Base-by-base conservation (phyloP, 2,113 vertebrate genomes). In the Brachyhypopomus gauderio region DNA sequence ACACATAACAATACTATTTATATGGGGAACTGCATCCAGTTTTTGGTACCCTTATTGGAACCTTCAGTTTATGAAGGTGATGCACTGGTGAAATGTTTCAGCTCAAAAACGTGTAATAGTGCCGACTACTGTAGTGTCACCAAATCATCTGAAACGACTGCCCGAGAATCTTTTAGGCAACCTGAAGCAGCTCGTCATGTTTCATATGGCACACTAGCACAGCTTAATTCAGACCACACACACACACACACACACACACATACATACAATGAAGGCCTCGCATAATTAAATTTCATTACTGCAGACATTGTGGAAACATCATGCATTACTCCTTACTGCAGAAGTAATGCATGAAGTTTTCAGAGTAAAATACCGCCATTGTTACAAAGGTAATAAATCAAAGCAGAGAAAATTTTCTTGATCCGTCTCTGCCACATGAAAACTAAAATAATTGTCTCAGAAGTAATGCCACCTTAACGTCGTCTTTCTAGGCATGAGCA, bases 401-500 rank as follows among this genome's bases (percentile, higher is more conserved):
- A 67, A 67, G 17, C 1, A 1, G 17, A 7, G 17, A 34, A 34
- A 67, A 8, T 19, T 41, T 70, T n/a, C 6, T 25, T 58, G 23
- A 67, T 27, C n/a, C 0, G 4, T 41, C 59, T 27, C 45, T 20
- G 16, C 27, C 16, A 27, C 45, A 4, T 25, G 1, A 25, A 56
- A 64, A 34, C 27, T 38, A 41, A 5, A n/a, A 20, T 41, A 36
- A 38, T 36, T 19, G 19, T 2, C 34, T 58, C 6, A 19, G 17
- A 23, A 59, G 20, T n/a, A 78, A 59, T 19, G 22, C 56, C 55
- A 79, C 80, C 80, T 66, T 41, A 69, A 38, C 11, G 62, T 64
- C 41, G 23, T 74, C 36, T 4, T 63, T 79, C 66, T 83, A 85
- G 23, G 72, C 45, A 9, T 38, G 41, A 17, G 80, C 72, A 0